Base-by-base conservation (phyloP, 1,140 invertebrate species). In the Atta colombica region DNA sequence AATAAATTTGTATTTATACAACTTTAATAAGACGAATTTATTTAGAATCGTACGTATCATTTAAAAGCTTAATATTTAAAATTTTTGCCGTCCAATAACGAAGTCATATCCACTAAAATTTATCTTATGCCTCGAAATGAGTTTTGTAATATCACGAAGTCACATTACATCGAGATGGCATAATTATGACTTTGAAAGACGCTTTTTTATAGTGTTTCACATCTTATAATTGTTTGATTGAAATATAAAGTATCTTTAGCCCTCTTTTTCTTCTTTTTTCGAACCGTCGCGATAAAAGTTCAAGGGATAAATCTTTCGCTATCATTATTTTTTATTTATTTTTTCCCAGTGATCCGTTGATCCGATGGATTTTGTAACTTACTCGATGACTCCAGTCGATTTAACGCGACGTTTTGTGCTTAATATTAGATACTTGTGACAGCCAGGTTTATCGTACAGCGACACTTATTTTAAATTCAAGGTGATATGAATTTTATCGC, bases 401-500 rank as follows among this genome's bases (percentile, higher is more conserved):
- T 74, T 35, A 51, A 55, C 39, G 55, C 58, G 55, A 28, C 69
- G 31, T 84, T 25, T 35, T 49, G 69, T 5, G 4, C 61, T 69
- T 39, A 84, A 61, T 84, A 84, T 75, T 84, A 84, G 58, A 61
- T n/a, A 14, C 25, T 51, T 39, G 39, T 61, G 69, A 84, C 69
- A 61, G 69, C 66, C 45, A 63, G 28, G 0, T 63, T 28, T 49
- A 74, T 61, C 69, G 80, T 35, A 18, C 28, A 45, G 69, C 69
- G 39, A 63, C 53, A 60, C 45, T 49, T 61, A 84, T 84, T 84
- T 84, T 84, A 35, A 84, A 84, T 84, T 51, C 80, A 75, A 84
- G 80, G 39, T 75, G 55, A 84, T 12, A 55, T 18, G 68, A 71
- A 75, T 84, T 84, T 84, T 75, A 75, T 74, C 35, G 39, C 80